Evolutionary conservation across 2,888 invertebrate genomes (phyloP), one percentile per base, ranked within the genome.

Genomic region (Cantharis rufa): DNA sequence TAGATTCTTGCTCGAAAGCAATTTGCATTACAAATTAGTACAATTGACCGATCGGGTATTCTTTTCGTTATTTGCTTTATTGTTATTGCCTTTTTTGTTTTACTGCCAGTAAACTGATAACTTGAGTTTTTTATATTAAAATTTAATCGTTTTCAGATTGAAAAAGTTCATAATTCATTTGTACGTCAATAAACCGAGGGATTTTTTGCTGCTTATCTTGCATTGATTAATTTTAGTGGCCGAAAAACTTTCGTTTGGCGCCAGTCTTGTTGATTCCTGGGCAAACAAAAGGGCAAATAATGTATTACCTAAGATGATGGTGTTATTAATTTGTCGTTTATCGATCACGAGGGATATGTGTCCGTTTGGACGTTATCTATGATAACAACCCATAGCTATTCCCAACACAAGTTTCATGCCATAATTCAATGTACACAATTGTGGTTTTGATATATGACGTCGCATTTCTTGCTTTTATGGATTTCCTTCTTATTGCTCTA

Each of bases 371-470:
- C 72, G 72, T 74, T 74, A 78, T 78, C 75, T 75, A 21, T 66
- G 78, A 78, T 77, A 77, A 71, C 77, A 68, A 16, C 69, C 69
- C 27, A 77, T 77, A 77, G 74, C 74, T 72, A 75, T 77, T 77
- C 71, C 61, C 61, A 32, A 28, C 71, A 62, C 71, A 63, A 75
- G 74, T 73, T 69, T 28, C 63, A 15, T 10, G 70, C 71, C 32
- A 71, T 77, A 77, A 74, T 24, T 74, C 73, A 73, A 72, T 62
- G 70, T 66, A 73, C 70, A 77, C 73, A 77, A 71, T 77, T 74
- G 71, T n/a, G 62, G 62, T 71, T 72, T 74, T 74, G 74, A 74
- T 74, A 70, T 74, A 74, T 48, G 70, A 63, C n/a, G 62, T 62
- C 28, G 69, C 73, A 69, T 74, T 74, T 70, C 70, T 74, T 70